A percentile compares a stretch with the other conserved stretches of the same genome.
Evolutionary conservation across 2,797 vertebrate genomes (phyloP).

Genomic region (Garrulus glandarius): DNA sequence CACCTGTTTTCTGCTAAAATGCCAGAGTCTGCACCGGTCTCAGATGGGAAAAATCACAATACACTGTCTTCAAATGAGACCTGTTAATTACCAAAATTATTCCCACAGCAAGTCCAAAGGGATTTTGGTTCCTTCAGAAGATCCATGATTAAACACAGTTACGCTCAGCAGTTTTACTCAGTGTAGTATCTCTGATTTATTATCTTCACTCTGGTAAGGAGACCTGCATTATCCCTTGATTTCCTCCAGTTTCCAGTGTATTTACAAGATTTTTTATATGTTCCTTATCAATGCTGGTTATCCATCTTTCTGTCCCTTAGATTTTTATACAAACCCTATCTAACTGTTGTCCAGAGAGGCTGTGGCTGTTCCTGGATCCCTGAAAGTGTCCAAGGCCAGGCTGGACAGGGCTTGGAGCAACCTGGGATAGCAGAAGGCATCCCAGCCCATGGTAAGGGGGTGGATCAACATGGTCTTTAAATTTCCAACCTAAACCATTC

Average conservation of each 20-base stretch:
- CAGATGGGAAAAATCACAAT: neutral
- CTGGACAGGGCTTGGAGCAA: rapidly evolving
- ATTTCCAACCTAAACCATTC: neutral
- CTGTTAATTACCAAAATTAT: neutral
- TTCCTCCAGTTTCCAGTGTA: neutral
- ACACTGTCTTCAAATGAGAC: neutral
- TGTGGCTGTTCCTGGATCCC: neutral
- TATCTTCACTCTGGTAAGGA: neutral
- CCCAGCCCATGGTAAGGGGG: neutral
- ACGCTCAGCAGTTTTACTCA: neutral
- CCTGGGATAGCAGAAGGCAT: rapidly evolving
- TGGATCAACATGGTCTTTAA: neutral
- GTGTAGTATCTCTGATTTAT: neutral
- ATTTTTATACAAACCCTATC: neutral
- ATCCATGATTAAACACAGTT: neutral
- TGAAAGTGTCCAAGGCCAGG: neutral
- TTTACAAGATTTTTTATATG: neutral
- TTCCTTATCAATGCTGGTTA: neutral
- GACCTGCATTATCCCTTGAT: rapidly evolving
- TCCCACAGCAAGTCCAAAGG: neutral
- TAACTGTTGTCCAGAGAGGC: neutral
- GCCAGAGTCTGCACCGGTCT: neutral
- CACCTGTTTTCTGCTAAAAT: neutral
- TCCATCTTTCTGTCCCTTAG: neutral
- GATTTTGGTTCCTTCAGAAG: neutral